Evolutionary conservation across 2,888 invertebrate species (phyloP).

Genomic region (Brassicogethes aeneus): DNA sequence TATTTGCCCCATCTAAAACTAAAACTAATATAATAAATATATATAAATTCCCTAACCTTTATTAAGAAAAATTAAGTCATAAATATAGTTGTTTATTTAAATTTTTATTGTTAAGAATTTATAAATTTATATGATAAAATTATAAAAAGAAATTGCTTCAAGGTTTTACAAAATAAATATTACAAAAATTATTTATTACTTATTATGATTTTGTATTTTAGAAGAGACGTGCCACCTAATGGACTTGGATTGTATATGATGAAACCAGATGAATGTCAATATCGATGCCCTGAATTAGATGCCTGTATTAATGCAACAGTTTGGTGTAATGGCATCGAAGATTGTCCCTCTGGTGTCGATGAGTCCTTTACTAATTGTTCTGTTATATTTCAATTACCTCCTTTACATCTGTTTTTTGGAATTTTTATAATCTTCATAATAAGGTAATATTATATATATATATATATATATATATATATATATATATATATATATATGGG

Average conservation of each 20-base stretch:
- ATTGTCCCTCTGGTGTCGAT: constrained; percentile 75
- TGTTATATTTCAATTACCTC: constrained; percentile 65
- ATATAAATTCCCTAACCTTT: too few relatives aligned
- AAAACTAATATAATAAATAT: too few relatives aligned
- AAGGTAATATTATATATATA: constrained; percentile 18
- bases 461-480: too few relatives aligned
- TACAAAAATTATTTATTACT: too few relatives aligned
- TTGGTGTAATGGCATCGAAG: constrained; percentile 71
- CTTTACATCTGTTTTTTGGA: constrained; percentile 55
- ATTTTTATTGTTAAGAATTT: too few relatives aligned
- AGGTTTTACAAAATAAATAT: too few relatives aligned
- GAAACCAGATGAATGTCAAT: constrained; percentile 62
- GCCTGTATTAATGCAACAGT: constrained; percentile 71
- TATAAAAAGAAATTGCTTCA: too few relatives aligned
- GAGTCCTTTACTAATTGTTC: constrained; percentile 75
- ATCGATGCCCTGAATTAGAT: constrained; percentile 69
- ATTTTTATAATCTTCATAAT: constrained; percentile 37
- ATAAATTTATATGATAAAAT: too few relatives aligned
- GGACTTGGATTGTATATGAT: constrained; percentile 46
- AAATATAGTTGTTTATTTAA: too few relatives aligned
- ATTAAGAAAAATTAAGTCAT: too few relatives aligned
- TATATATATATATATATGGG: too few relatives aligned
- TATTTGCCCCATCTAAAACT: too few relatives aligned
- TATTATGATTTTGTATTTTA: constrained; percentile 20
- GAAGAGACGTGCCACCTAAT: constrained; percentile 48